Base-by-base conservation (phyloP, 2,888 invertebrate genomes). In the Folsomia candida region DNA sequence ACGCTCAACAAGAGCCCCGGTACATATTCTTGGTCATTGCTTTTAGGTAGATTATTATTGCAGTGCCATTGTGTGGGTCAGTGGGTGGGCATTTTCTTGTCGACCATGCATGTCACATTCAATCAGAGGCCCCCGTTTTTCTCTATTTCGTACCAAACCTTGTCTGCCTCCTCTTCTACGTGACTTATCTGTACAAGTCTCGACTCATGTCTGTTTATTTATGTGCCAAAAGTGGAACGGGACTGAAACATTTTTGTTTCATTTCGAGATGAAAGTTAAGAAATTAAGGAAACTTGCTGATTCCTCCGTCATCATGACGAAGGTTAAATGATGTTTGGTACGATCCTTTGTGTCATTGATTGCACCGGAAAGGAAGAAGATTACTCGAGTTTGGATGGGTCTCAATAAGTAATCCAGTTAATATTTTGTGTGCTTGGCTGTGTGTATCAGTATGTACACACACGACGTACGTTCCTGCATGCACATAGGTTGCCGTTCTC, bases 201-300 rank as follows among this genome's bases (percentile, higher is more conserved):
- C 4, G 6, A 37, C 37, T 37, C 6, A 37, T 37, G 4, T 9
- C 14, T 37, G 37, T 37, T 37, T 37, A 14, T 37, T 37, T 37
- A 37, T 37, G 37, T 37, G 37, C 37, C 37, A 37, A 37, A 37
- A 37, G 37, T 37, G 14, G 37, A 37, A 14, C 37, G 37, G 14
- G 4, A 14, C 37, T 37, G 37, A 37, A 37, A 37, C 37, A 37
- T 6, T 54, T n/a, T n/a, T 54, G 54, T 22, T 22, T 54, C 22
- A 54, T 54, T 54, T 54, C 20, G 22, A 54, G 54, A 54, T 54
- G 22, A 54, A 54, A 54, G 54, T 54, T 54, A 54, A 54, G 20
- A 54, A 54, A 54, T 54, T 54, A 54, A 20, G n/a, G 54, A 54
- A 22, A 54, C 37, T 37, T 37, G 37, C 37, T 37, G 37, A 37